phyloP scores from a whole-genome alignment of 2,113 vertebrate species.

The Heterochromis multidens region DNA sequence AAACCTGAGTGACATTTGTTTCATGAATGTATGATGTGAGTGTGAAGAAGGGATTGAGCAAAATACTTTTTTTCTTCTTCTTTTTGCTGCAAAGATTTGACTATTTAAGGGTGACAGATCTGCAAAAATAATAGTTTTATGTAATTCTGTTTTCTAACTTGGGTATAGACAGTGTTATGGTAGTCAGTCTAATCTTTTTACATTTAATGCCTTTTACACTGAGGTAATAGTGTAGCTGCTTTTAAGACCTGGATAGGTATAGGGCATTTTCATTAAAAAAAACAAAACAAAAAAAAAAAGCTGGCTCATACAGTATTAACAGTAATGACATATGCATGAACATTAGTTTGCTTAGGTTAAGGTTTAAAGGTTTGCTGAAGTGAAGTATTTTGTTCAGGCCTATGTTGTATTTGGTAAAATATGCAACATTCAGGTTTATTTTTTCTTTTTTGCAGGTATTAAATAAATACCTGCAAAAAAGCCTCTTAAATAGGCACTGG shows the following conservation, averaged over 20 bases:
- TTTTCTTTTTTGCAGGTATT: not conserved
- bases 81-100: not conserved
- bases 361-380: not conserved
- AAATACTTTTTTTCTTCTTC: accelerated
- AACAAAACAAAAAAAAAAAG: not conserved
- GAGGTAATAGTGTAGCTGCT: not conserved
- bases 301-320: not conserved
- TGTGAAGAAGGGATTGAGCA: not conserved
- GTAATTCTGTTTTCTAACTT: not conserved
- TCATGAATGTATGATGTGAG: not conserved
- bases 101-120: not conserved
- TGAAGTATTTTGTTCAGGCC: too few species aligned
- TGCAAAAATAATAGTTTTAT: not conserved
- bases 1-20: not conserved
- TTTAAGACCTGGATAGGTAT: not conserved
- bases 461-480: not conserved
- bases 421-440: not conserved
- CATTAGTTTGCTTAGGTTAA: not conserved
- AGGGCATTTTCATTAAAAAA: not conserved
- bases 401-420: too few species aligned
- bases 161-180: not conserved
- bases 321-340: not conserved
- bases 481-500: not conserved
- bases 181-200: not conserved
- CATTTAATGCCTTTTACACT: not conserved